Base-by-base conservation (phyloP, 2,113 vertebrate species). In the Mirza zaza region DNA sequence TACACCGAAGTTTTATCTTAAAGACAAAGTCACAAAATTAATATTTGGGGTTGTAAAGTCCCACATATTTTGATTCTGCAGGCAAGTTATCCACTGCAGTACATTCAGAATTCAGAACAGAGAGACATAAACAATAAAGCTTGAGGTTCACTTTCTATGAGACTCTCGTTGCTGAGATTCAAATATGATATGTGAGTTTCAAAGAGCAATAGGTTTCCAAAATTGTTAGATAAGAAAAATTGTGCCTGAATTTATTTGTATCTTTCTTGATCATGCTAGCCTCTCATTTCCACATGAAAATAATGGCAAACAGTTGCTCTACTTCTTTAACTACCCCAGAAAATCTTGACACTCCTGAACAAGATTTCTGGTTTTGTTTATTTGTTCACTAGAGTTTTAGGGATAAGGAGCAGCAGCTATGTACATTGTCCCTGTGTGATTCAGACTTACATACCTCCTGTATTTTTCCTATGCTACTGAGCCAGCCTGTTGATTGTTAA, bases 281-380 rank as follows among this genome's bases (percentile, higher is more conserved):
- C 23, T 76, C 21, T 96, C 5, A 71, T 95, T 96, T 93, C 3
- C 45, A 77, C 63, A 71, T 94, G 50, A 95, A 88, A 80, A 81
- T 29, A 84, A 77, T 89, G n/a, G 63, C 29, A 77, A 87, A 57
- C 39, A 27, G 25, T 91, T 27, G 32, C 29, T 82, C 34, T 52
- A 27, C 76, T 76, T 91, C 50, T 48, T 92, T 61, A 65, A 94
- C 55, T 25, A 61, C 39, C 17, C 65, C 8, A 52, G 39, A 92
- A 45, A 61, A 80, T 57, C 42, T 95, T 76, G 29, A 50, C 52
- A 76, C 8, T 61, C 36, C 14, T 87, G 61, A 91, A 96, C 34
- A 88, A 91, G 52, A 0, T 55, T 97, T 76, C 10, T 52, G 48
- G 36, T 61, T 93, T 83, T 87, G 20, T 59, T 82, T 92, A 36